These are phyloP conservation scores for Camptogramma bilineatum DNA, from an alignment of 2,888 invertebrate species.

Conservation along the genomic window DNA sequence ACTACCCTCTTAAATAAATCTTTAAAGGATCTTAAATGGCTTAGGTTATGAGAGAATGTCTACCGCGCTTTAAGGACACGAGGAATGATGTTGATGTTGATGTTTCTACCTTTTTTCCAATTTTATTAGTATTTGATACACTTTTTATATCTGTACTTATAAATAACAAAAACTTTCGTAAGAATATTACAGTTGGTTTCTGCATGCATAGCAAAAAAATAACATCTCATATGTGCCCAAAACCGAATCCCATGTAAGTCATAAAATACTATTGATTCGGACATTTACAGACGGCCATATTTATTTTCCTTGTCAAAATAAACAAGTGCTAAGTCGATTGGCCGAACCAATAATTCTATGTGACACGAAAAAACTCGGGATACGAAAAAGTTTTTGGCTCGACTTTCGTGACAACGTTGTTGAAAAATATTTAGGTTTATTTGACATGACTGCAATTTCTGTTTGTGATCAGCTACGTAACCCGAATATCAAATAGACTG, in stretches of 20 bases:
- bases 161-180: too few relatives aligned
- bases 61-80: too few relatives aligned
- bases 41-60: too few relatives aligned
- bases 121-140: too few relatives aligned
- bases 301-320: constrained; percentile 26
- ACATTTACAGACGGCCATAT: background rate
- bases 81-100: too few relatives aligned
- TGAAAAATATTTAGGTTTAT: background rate
- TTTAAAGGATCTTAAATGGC: too few relatives aligned
- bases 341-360: constrained; percentile 51
- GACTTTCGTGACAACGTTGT: background rate
- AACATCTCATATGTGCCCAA: background rate
- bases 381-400: background rate
- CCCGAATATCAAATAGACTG: background rate
- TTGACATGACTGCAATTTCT: background rate
- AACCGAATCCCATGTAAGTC: background rate
- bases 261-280: background rate
- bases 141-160: too few relatives aligned
- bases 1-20: too few relatives aligned
- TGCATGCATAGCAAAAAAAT: background rate
- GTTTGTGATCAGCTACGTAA: background rate
- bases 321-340: constrained; percentile 48
- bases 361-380: constrained; percentile 46
- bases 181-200: too few relatives aligned
- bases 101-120: too few relatives aligned